Evolutionary conservation across 1,140 invertebrate genomes (phyloP).

Genomic region (Lerema accius): DNA sequence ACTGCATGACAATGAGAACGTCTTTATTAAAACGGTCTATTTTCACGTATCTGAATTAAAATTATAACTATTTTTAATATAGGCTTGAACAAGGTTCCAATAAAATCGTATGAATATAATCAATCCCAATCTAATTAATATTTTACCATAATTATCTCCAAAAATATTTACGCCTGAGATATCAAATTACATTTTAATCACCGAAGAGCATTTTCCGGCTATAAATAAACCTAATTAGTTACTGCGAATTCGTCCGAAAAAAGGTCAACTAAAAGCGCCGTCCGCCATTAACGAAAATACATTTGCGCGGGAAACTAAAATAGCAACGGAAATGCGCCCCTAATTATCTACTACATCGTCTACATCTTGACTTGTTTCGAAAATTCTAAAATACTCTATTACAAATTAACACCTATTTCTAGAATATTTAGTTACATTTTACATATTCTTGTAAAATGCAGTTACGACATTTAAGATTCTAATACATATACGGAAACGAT

Average conservation of each 20-base stretch:
- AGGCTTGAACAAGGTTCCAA: no score
- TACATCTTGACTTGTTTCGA: constrained; percentile 34
- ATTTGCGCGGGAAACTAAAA: constrained; percentile 70
- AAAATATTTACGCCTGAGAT: constrained; percentile 4
- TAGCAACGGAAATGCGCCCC: constrained; percentile 61
- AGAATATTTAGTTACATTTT: constrained; percentile 13
- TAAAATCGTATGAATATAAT: no score
- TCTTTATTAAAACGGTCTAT: no score
- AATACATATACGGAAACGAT: constrained; percentile 65
- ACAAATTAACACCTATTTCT: constrained; percentile 21
- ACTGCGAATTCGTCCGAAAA: constrained; percentile 33
- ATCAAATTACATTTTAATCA: constrained; percentile 21
- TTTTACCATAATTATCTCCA: no score
- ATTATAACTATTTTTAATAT: no score
- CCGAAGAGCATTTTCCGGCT: neutral
- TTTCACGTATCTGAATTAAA: no score
- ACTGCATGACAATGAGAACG: no score
- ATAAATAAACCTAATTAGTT: constrained; percentile 37
- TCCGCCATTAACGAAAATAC: constrained; percentile 59
- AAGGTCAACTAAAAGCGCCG: constrained; percentile 27
- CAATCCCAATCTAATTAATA: no score
- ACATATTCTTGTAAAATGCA: neutral
- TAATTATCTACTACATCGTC: constrained; percentile 55
- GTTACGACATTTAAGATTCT: constrained; percentile 43
- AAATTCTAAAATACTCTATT: constrained; percentile 28